Conservation (phyloP, 2,113 vertebrate species). For the Centropus unirufus region DNA sequence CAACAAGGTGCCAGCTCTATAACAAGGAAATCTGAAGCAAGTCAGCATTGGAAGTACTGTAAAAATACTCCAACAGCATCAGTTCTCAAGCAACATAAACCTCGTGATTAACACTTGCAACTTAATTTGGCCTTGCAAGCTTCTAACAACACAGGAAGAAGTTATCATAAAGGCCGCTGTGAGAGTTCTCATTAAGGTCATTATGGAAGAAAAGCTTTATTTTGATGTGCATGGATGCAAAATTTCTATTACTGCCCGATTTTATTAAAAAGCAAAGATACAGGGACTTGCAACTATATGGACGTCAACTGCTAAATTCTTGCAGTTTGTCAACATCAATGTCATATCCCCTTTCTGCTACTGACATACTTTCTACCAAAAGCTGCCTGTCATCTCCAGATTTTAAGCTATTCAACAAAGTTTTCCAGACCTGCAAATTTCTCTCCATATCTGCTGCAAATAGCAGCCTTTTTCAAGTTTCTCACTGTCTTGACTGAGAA, state of each 20-base stretch:
- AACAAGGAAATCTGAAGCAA: background rate
- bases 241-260: background rate
- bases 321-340: background rate
- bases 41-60: background rate
- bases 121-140: background rate
- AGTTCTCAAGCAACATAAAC: background rate
- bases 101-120: background rate
- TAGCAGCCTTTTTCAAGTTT: background rate
- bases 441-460: background rate
- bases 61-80: background rate
- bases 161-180: background rate
- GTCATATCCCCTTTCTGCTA: background rate
- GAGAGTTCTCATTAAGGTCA: background rate
- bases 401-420: background rate
- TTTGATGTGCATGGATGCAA: background rate
- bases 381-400: background rate
- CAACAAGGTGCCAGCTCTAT: background rate
- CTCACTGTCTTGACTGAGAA: background rate
- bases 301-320: background rate
- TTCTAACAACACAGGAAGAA: background rate
- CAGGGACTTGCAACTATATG: background rate
- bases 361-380: background rate
- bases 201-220: background rate
- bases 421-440: background rate
- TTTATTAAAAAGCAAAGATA: background rate